Conservation (phyloP, 1,140 invertebrate genomes). For the Coenobita brevimanus region DNA sequence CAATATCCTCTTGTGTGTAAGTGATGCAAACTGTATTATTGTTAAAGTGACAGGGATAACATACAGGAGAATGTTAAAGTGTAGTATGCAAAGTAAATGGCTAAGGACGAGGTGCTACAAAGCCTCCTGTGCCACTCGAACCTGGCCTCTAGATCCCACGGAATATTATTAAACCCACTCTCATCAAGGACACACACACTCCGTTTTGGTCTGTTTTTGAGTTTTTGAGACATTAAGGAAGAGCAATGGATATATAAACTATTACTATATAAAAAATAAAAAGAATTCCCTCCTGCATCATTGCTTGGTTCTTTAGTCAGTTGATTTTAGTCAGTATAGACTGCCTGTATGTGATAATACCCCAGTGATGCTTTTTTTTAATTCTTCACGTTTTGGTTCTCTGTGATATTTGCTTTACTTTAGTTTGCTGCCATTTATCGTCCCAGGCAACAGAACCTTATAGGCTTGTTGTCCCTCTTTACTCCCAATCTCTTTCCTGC, state of each 20-base stretch:
- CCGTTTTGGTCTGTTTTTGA: constrained; percentile 64
- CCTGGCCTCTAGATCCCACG: too few relatives aligned
- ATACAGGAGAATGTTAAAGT: too few relatives aligned
- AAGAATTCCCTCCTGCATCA: constrained; percentile 52
- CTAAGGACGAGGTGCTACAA: too few relatives aligned
- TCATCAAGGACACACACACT: constrained; percentile 62
- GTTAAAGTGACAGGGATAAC: too few relatives aligned
- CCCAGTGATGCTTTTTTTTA: constrained; percentile 68
- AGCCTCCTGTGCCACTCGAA: too few relatives aligned
- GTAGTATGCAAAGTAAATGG: too few relatives aligned
- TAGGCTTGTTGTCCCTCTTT: constrained; percentile 60
- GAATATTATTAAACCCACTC: too few relatives aligned
- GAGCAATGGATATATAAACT: constrained; percentile 48
- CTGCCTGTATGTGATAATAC: constrained; percentile 68
- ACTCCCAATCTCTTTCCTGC: constrained; percentile 62
- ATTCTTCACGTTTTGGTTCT: constrained; percentile 66
- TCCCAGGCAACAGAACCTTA: constrained; percentile 32
- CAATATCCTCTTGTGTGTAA: too few relatives aligned
- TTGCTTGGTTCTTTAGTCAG: constrained; percentile 67
- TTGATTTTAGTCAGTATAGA: constrained; percentile 64
- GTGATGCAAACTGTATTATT: too few relatives aligned
- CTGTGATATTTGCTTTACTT: constrained; percentile 69
- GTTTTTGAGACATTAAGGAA: constrained; percentile 7
- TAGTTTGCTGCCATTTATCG: constrained; percentile 64
- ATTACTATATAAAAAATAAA: not conserved